Evolutionary conservation across 2,797 vertebrate species (phyloP).

Genomic region (Premnoplex brunnescens): DNA sequence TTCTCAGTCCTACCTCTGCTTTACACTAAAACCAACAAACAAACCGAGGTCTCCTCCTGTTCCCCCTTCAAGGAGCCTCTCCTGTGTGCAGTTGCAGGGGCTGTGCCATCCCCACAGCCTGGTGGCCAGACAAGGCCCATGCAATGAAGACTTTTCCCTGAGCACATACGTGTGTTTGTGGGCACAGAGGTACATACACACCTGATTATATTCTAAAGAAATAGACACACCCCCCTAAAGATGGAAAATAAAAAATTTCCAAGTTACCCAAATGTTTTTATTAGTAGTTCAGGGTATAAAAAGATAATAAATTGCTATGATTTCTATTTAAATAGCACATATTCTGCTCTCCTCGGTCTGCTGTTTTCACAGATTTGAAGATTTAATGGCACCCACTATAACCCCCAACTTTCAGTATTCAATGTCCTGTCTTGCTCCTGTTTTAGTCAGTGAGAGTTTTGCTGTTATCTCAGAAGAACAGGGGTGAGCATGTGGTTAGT

Average conservation of each 20-base stretch:
- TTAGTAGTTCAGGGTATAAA: background rate
- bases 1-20: background rate
- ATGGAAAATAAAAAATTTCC: background rate
- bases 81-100: background rate
- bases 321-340: background rate
- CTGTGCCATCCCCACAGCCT: too few species aligned
- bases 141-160: background rate
- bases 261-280: background rate
- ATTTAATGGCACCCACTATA: background rate
- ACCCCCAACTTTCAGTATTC: background rate
- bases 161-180: background rate
- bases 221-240: background rate
- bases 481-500: constrained; percentile 27
- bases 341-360: background rate
- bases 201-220: background rate
- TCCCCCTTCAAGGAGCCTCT: background rate
- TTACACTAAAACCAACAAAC: background rate
- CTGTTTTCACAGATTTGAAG: constrained; percentile 21
- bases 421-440: background rate
- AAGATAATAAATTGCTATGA: background rate
- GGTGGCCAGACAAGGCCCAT: background rate
- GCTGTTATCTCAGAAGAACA: constrained; percentile 48
- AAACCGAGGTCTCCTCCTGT: background rate
- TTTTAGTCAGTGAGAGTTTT: constrained; percentile 28
- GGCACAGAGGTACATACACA: background rate